Conservation (phyloP, 2,888 invertebrate species). For the Ganaspis brasiliensis region DNA sequence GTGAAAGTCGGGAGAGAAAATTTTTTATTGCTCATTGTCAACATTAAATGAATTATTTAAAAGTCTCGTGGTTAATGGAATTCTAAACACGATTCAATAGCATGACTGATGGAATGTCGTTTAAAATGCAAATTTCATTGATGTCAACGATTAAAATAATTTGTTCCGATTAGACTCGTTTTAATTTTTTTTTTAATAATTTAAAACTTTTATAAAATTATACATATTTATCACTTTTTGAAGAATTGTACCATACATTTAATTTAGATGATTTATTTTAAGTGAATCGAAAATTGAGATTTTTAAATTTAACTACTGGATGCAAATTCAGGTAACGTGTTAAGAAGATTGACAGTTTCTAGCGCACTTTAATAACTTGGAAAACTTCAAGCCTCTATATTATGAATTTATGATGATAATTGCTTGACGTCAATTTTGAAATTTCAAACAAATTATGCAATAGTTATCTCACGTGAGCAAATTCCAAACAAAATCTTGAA, state of each 20-base stretch:
- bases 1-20: neutral
- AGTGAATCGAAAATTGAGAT: no score
- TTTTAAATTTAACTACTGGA: neutral
- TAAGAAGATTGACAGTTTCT: slow-evolving; percentile 28
- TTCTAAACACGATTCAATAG: neutral
- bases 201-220: neutral
- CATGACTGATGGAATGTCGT: neutral
- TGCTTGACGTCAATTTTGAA: slow-evolving; percentile 35
- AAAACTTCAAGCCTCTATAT: slow-evolving; percentile 23
- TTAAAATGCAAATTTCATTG: slow-evolving; percentile 26
- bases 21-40: slow-evolving; percentile 16
- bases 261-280: no score
- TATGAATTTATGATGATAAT: slow-evolving; percentile 23
- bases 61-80: neutral
- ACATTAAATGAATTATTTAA: slow-evolving; percentile 1
- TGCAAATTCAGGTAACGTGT: slow-evolving; percentile 1
- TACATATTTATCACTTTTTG: no score
- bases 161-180: neutral
- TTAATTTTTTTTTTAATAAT: neutral
- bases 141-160: slow-evolving; percentile 22
- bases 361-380: slow-evolving; percentile 31
- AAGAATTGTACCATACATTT: no score
- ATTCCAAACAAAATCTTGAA: neutral
- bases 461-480: slow-evolving; percentile 24
- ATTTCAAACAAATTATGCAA: slow-evolving; percentile 29